These are phyloP conservation scores for Gymnopithys bicolor DNA, from an alignment of 2,797 vertebrate species.

Conservation along the genomic window DNA sequence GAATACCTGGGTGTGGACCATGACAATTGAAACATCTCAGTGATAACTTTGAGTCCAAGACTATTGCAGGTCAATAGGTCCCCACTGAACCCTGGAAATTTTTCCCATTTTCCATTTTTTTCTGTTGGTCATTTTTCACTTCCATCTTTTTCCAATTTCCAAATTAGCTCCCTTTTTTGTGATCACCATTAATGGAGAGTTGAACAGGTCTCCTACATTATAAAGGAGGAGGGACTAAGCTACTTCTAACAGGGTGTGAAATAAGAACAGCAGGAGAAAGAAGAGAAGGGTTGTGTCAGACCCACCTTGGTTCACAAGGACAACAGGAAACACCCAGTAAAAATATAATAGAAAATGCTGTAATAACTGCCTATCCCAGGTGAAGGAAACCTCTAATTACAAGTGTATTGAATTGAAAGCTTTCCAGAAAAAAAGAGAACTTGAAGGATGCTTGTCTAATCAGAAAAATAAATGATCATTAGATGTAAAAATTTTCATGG, in stretches of 20 bases:
- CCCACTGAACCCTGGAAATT: background rate
- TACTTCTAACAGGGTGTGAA: background rate
- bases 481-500: background rate
- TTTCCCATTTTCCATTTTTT: background rate
- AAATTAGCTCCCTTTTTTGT: background rate
- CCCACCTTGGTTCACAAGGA: background rate
- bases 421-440: background rate
- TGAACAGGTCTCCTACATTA: background rate
- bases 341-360: background rate
- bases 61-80: background rate
- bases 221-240: background rate
- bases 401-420: background rate
- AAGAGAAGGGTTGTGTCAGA: background rate
- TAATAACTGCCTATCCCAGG: background rate
- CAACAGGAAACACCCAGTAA: background rate
- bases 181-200: fast-evolving
- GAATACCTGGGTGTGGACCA: background rate
- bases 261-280: background rate
- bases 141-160: background rate
- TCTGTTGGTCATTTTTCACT: background rate
- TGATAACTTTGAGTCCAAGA: background rate
- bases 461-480: background rate
- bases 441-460: background rate
- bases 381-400: background rate
- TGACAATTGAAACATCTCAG: background rate